Evolutionary conservation across 2,888 invertebrate species (phyloP), one percentile per base, ranked within the genome.

Genomic region (Drosophila lacicola): DNA sequence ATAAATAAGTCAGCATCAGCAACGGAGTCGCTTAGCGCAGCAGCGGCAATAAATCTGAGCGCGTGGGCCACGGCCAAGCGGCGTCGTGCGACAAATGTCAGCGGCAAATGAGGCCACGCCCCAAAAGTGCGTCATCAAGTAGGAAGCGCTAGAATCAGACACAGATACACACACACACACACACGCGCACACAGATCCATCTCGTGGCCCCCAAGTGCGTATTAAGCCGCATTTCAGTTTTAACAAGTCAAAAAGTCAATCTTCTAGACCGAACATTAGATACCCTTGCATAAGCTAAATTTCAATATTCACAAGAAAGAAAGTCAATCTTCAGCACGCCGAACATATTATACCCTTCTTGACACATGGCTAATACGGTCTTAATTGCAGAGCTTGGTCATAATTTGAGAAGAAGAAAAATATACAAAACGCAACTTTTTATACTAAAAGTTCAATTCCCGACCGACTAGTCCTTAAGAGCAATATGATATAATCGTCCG

Each of bases 11-110:
- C 63, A 61, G 62, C 68, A 75, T 61, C 75, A 67, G 44, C 44
- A 44, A 14, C 44, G 37, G 36, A 61, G 29, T 74, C 74, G 80
- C 69, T 74, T 58, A 82, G 75, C 66, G 61, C 58, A 66, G 74
- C 78, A 75, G 72, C 69, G 57, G 67, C 25, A 75, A 89, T 86
- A 86, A 86, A 90, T 86, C 85, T 87, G 51, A 36, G 54, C 73
- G 86, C 88, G 86, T 90, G 86, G 89, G 88, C 70, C 55, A 53
- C 49, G 47, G 41, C 14, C 37, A 41, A 53, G 29, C 60, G 36
- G 57, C 53, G 82, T 74, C 75, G 69, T 72, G 70, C 79, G 82
- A 85, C 80, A 74, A 80, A 82, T 88, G 80, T 89, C 86, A 87
- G 81, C 74, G 47, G 33, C 63, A 81, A 78, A 82, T 72, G 76